These are phyloP conservation scores for Kryphioiulus occultus DNA, from an alignment of 2,888 invertebrate genomes.

Conservation along the genomic window DNA sequence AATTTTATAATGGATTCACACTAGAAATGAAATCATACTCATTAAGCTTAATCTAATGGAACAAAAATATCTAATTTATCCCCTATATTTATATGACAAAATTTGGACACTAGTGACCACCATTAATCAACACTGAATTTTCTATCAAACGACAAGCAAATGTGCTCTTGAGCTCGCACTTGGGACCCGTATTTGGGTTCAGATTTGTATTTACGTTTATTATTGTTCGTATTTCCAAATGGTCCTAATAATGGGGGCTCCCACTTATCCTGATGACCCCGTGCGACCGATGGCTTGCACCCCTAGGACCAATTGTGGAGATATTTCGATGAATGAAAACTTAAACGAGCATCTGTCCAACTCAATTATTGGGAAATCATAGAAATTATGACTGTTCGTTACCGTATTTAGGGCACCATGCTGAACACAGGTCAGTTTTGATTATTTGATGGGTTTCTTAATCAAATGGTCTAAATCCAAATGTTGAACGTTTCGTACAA, in stretches of 20 bases:
- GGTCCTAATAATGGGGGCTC: background rate
- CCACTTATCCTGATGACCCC: background rate
- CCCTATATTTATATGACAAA: too few species aligned
- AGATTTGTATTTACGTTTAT: background rate
- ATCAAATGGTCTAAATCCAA: background rate
- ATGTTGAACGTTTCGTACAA: background rate
- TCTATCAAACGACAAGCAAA: background rate
- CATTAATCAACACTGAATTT: background rate
- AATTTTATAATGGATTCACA: too few species aligned
- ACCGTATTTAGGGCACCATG: background rate
- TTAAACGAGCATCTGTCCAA: conserved; percentile 14
- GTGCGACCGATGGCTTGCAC: background rate
- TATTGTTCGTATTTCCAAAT: background rate
- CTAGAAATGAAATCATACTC: too few species aligned
- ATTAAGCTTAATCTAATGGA: too few species aligned
- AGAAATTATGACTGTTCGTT: background rate
- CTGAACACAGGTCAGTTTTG: background rate
- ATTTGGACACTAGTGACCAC: background rate
- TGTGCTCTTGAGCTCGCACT: background rate
- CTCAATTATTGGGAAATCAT: background rate
- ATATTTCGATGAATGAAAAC: background rate
- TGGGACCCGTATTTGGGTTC: background rate
- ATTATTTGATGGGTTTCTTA: background rate
- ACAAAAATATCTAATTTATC: too few species aligned
- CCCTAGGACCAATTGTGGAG: background rate